Base-by-base conservation (phyloP, 2,797 vertebrate species). In the Molossus molossus region DNA sequence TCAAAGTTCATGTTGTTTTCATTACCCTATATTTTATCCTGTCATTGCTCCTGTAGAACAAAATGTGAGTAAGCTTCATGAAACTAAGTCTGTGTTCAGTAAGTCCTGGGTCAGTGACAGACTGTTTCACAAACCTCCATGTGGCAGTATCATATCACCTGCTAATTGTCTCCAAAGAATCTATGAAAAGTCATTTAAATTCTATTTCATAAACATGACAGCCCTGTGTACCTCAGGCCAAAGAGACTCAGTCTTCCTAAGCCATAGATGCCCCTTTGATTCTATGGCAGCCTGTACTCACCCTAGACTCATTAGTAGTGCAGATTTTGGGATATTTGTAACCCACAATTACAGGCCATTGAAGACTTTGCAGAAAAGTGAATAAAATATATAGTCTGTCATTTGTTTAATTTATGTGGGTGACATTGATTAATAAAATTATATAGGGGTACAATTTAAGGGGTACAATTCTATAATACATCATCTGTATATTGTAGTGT, bases 351-450 rank as follows among this genome's bases (percentile, higher is more conserved):
- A 67, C 23, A 23, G 9, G 55, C 69, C 29, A 79, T 29, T 80
- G 73, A 80, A 94, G 76, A 85, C 69, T 85, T 64, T 25, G 29
- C 33, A 27, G 29, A 62, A 81, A 55, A 75, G 25, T 57, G 13
- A 90, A 80, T 75, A 64, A 94, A 94, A 87, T 25, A 40, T 37
- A 72, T 12, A 33, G 15, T 69, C 57, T 92, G 57, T 87, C 79
- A 69, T 10, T 67, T 37, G 40, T 67, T 67, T 67, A 33, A 9
- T 37, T 20, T 37, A 69, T 33, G 33, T 8, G 18, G 65, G 33
- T 37, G 65, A 20, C 65, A 69, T 33, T 37, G 65, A 17, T 69
- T 69, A 69, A n/a, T 69, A 69, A 33, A 69, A 33, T 69, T 69
- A 37, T 20, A 37, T 69, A 37, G 65, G 33, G 33, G 33, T 33